phyloP scores from a whole-genome alignment of 2,797 vertebrate species.

The Hylomyscus alleni region DNA sequence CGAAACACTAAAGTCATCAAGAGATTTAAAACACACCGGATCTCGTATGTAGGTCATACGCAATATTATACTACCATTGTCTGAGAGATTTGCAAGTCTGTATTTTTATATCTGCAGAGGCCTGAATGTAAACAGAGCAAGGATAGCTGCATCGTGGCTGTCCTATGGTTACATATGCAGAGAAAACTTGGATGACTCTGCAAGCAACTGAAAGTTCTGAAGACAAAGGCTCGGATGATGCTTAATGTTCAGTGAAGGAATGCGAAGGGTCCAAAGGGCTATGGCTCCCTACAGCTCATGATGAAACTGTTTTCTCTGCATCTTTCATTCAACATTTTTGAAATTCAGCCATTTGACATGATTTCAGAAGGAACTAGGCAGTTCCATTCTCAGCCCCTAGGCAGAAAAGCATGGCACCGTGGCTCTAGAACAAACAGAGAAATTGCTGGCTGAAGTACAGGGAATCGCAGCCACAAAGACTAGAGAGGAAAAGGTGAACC shows the following conservation, averaged over 20 bases:
- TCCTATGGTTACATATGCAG: accelerated
- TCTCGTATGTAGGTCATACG: not conserved
- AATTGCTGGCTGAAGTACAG: not conserved
- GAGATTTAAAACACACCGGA: not conserved
- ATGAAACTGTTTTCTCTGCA: not conserved
- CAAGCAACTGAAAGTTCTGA: not conserved
- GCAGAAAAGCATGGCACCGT: not conserved
- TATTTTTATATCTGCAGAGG: not conserved
- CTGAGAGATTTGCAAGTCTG: not conserved
- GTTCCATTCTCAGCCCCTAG: not conserved
- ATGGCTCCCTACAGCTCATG: not conserved
- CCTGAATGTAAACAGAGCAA: too few relatives aligned
- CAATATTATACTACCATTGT: not conserved
- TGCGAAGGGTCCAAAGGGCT: accelerated
- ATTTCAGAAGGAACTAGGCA: not conserved
- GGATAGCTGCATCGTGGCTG: not conserved
- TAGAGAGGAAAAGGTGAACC: not conserved
- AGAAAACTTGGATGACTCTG: not conserved
- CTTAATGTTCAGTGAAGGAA: not conserved
- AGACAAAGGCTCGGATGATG: accelerated
- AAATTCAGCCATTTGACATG: not conserved
- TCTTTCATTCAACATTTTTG: not conserved
- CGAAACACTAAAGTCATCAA: not conserved
- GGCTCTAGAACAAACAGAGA: not conserved
- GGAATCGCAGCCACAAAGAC: not conserved